Evolutionary conservation across 2,113 vertebrate genomes (phyloP).

Genomic region (Pseudolaguvia tuberculata): DNA sequence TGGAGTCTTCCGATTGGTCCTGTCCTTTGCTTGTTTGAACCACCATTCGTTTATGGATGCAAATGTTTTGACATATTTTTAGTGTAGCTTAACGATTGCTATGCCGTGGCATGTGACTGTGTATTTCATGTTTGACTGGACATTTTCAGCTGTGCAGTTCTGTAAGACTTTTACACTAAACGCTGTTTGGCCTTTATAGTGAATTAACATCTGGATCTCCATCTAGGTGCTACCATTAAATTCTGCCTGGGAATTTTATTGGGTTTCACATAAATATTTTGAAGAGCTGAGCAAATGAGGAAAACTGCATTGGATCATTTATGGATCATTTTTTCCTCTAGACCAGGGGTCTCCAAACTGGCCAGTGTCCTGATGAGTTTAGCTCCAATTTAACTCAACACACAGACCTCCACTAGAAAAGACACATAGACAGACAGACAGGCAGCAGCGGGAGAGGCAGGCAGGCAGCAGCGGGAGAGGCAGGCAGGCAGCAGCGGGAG

Average conservation of each 20-base stretch:
- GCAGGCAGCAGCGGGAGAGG: too few relatives aligned
- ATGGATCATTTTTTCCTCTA: background rate
- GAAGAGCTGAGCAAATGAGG: background rate
- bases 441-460: too few relatives aligned
- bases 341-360: too few relatives aligned
- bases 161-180: too few relatives aligned
- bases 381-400: too few relatives aligned
- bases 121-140: constrained; percentile 28
- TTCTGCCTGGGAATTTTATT: background rate
- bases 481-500: too few relatives aligned
- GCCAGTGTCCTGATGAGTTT: too few relatives aligned
- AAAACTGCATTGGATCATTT: background rate
- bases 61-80: background rate
- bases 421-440: too few relatives aligned
- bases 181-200: too few relatives aligned
- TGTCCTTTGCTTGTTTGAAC: background rate
- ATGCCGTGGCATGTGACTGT: background rate
- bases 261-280: background rate
- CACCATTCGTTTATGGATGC: background rate
- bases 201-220: constrained; percentile 12
- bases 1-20: background rate
- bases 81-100: background rate
- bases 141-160: background rate
- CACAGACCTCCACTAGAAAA: too few relatives aligned
- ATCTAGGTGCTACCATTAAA: background rate